Evolutionary conservation across 2,797 vertebrate genomes (phyloP), one percentile per base, ranked within the genome.

Genomic region (Remorina albescens): DNA sequence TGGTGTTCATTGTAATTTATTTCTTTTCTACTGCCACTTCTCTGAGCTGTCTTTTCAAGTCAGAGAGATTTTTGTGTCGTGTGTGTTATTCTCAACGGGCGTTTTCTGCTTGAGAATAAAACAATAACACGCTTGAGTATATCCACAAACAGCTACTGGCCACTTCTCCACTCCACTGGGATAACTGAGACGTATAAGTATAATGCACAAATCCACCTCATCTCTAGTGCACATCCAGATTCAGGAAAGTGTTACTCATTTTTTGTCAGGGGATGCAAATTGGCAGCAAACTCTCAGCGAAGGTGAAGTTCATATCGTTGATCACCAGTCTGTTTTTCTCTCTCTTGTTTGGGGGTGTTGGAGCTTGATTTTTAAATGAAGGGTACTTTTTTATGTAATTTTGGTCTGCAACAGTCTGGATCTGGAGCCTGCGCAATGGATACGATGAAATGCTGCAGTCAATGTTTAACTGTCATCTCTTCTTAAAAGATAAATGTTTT

Each of bases 1-100:
- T 78, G 71, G 76, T 76, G 68, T 58, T 87, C 67, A 59, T 80
- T 88, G 65, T 58, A 74, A 85, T 85, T 82, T 79, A 50, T 55
- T 73, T 87, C 53, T 78, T 74, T 76, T 84, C 76, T 71, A 25
- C 71, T 60, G 68, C 74, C 76, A 71, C 72, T 67, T 72, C 67
- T 67, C 59, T 12, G 46, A 82, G 55, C 42, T 71, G 47, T 32
- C 3, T 23, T 78, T 81, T 65, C 46, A 71, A 58, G 46, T 81
- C 73, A 49, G 78, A 16, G 39, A 5, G 26, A 21, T 68, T 58
- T 39, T 16, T 15, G 37, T 41, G 39, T 16, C 5, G 5, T 9
- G 56, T 19, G 19, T 36, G 10, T 41, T 54, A 37, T 41, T 54
- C 26, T 21, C 19, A n/a, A 25, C 57, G 67, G 32, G 58, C 53